phyloP scores from a whole-genome alignment of 2,888 invertebrate genomes.

The Peribatodes rhomboidaria region DNA sequence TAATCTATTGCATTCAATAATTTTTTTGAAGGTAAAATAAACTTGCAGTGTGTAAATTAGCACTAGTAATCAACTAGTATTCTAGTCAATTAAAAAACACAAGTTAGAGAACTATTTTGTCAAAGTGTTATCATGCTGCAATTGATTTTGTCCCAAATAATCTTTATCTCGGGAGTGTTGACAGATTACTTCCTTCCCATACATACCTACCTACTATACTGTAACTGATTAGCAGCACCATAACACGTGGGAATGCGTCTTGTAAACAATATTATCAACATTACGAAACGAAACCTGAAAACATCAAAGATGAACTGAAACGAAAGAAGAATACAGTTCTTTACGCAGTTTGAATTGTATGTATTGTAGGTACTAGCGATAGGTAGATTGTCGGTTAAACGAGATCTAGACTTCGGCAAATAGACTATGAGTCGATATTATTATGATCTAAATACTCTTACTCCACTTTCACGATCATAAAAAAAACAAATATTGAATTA shows the following conservation, averaged over 20 bases:
- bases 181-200: slow-evolving; percentile 59
- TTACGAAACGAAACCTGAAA: slow-evolving; percentile 13
- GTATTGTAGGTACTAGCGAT: no score
- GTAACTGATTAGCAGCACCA: slow-evolving; percentile 42
- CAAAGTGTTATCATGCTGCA: neutral
- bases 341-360: neutral
- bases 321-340: neutral
- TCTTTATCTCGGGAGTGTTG: slow-evolving; percentile 57
- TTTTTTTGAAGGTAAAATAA: no score
- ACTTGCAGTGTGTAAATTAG: no score
- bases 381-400: no score
- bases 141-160: slow-evolving; percentile 30
- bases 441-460: no score
- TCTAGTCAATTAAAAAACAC: no score
- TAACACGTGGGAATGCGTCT: slow-evolving; percentile 51
- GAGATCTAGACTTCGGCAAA: no score
- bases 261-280: slow-evolving; percentile 20
- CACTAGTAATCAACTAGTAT: no score
- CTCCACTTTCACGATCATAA: no score
- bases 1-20: no score
- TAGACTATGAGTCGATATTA: no score
- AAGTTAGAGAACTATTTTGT: neutral
- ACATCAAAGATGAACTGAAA: neutral
- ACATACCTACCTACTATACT: neutral
- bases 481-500: no score